These are phyloP conservation scores for Achroia grisella DNA, from an alignment of 1,140 invertebrate species.

Conservation along the genomic window DNA sequence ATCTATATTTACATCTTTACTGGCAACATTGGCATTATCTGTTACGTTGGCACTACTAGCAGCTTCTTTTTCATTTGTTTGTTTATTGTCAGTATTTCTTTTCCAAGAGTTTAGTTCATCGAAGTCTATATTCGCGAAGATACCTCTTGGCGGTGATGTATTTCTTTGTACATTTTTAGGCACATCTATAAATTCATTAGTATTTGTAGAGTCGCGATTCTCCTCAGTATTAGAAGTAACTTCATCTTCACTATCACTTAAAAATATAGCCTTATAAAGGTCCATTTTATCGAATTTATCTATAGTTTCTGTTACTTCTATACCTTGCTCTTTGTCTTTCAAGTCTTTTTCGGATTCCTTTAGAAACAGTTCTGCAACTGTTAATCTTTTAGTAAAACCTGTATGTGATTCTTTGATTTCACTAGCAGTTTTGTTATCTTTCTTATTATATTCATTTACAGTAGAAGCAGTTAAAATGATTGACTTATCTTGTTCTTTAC, in stretches of 20 bases:
- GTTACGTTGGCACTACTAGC: slow-evolving; percentile 16
- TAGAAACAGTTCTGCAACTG: slow-evolving; percentile 68
- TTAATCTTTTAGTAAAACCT: slow-evolving; percentile 53
- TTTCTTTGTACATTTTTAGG: slow-evolving; percentile 74
- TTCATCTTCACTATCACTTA: slow-evolving; percentile 77
- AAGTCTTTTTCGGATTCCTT: slow-evolving; percentile 63
- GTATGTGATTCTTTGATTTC: slow-evolving; percentile 9
- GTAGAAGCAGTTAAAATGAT: not conserved
- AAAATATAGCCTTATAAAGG: slow-evolving; percentile 79
- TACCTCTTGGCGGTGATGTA: slow-evolving; percentile 79
- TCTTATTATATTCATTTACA: not conserved
- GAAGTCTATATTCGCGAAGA: slow-evolving; percentile 84
- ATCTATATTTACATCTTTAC: not conserved
- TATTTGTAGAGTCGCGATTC: slow-evolving; percentile 11
- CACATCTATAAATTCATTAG: slow-evolving; percentile 36
- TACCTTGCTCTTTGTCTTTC: slow-evolving; percentile 29
- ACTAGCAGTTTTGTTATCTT: slow-evolving; percentile 3
- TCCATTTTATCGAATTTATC: slow-evolving; percentile 77
- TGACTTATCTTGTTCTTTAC: not conserved
- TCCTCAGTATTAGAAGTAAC: slow-evolving; percentile 23
- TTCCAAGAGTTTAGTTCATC: slow-evolving; percentile 74
- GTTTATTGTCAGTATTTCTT: slow-evolving; percentile 34
- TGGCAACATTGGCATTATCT: slow-evolving; percentile 4
- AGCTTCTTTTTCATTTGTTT: slow-evolving; percentile 16
- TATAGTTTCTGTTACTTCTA: slow-evolving; percentile 51